Percentiles rank a stretch among this genome's conserved stretches.
phyloP scores from a whole-genome alignment of 2,888 invertebrate genomes.

The Dione juno region DNA sequence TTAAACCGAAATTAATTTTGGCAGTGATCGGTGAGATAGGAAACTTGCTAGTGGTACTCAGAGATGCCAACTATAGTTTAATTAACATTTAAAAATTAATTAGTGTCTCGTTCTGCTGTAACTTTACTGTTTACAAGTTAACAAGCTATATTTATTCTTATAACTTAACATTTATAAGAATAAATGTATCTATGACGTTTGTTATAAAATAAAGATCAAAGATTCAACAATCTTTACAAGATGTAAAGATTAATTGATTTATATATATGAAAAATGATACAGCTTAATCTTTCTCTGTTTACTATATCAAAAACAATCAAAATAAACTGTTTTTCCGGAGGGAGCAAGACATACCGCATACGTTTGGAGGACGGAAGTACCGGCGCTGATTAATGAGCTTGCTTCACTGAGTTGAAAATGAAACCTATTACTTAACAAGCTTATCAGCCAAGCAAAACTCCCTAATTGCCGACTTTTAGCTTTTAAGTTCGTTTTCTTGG shows the following conservation, averaged over 20 bases:
- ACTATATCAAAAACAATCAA: slow-evolving; percentile 81
- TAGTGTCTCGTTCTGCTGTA: background rate
- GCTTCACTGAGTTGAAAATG: slow-evolving; percentile 72
- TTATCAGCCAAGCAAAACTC: slow-evolving; percentile 66
- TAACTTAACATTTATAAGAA: background rate
- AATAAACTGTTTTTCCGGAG: slow-evolving; percentile 74
- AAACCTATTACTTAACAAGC: slow-evolving; percentile 75
- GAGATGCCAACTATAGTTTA: background rate
- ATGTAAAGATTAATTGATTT: slow-evolving; percentile 35
- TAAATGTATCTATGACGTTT: background rate
- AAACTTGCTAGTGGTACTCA: slow-evolving; percentile 51
- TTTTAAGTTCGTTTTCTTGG: slow-evolving; percentile 43
- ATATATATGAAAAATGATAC: slow-evolving; percentile 37
- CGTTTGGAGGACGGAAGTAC: slow-evolving; percentile 62
- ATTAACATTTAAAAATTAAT: background rate
- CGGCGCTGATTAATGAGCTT: slow-evolving; percentile 75
- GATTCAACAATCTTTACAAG: background rate
- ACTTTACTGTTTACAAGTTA: no score
- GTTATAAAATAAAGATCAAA: slow-evolving; percentile 43
- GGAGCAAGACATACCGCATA: slow-evolving; percentile 53
- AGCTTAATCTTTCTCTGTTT: slow-evolving; percentile 65
- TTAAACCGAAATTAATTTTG: slow-evolving; percentile 77
- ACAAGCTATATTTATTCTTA: no score
- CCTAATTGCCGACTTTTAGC: slow-evolving; percentile 68
- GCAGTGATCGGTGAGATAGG: slow-evolving; percentile 70